phyloP scores from a whole-genome alignment of 1,140 invertebrate genomes.

The Antheraea pernyi region DNA sequence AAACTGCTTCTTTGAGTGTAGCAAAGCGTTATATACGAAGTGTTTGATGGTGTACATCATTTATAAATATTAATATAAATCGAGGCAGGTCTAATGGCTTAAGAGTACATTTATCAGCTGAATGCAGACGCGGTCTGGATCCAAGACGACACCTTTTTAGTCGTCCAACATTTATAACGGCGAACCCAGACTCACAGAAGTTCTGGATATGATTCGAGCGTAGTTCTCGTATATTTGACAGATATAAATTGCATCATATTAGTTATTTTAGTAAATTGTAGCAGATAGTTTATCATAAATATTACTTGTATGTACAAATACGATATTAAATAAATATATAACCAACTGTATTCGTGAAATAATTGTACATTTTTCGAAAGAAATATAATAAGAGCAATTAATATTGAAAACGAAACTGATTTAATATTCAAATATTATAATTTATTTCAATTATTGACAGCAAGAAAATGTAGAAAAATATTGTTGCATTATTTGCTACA shows the following conservation, averaged over 20 bases:
- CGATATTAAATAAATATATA: too few relatives aligned
- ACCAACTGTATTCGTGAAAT: too few relatives aligned
- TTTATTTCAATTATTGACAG: too few relatives aligned
- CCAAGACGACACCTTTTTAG: constrained; percentile 64
- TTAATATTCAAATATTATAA: too few relatives aligned
- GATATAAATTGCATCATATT: not conserved
- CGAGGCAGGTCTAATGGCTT: constrained; percentile 32
- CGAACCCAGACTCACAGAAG: constrained; percentile 16
- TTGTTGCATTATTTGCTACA: too few relatives aligned
- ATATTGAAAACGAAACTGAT: too few relatives aligned
- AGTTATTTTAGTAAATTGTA: too few relatives aligned
- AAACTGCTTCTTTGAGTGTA: not conserved
- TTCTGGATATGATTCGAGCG: constrained; percentile 29
- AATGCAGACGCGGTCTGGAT: constrained; percentile 52
- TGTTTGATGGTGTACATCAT: constrained; percentile 7
- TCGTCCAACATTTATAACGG: constrained; percentile 63
- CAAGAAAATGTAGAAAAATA: too few relatives aligned
- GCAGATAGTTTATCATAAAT: too few relatives aligned
- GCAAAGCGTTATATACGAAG: constrained; percentile 1
- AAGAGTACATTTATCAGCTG: constrained; percentile 61
- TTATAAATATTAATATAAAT: constrained; percentile 57
- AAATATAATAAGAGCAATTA: too few relatives aligned
- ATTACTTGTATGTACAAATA: too few relatives aligned
- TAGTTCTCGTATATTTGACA: not conserved
- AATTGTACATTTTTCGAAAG: too few relatives aligned